Base-by-base conservation (phyloP, 37 sponge, comb jelly and placozoan genomes). In the Haliclona indistincta region DNA sequence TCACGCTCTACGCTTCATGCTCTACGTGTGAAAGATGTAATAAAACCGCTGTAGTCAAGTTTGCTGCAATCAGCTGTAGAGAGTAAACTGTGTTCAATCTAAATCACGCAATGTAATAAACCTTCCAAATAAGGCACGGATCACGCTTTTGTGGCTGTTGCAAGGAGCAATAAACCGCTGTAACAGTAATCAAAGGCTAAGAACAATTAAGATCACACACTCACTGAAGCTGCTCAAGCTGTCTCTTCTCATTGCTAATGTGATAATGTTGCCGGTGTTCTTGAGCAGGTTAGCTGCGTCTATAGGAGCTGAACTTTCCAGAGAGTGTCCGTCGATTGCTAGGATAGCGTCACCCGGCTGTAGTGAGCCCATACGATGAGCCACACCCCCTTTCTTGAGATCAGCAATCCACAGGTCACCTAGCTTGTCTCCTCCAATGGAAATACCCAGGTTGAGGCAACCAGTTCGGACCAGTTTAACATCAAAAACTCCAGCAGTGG, bases 391-490 rank as follows among this genome's bases (percentile, higher is more conserved):
- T 36, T 95, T 91, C 77, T 95, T 95, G 32, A 95, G 43, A 20
- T 81, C 81, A 20, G 88, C 73, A 30, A 95, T 91, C 96, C 96
- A 95, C 8, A 95, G 77, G n/a, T n/a, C n/a, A n/a, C n/a, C n/a
- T n/a, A n/a, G n/a, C 19, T 77, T 74, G 38, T 81, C 88, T 80
- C 96, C 92, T 78, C 91, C 88, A 37, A 95, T 87, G 7, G 89
- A 91, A 41, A 95, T 88, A 35, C 96, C 96, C 6, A 95, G 81
- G 29, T 75, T 76, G 36, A 84, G 76, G 33, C 76, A 74, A 20
- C 82, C 71, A 5, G 77, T 84, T 56, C 82, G 80, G 43, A 80
- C 43, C 35, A 95, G 75, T 61, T 72, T 88, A 25, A 91, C 89
- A 35, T 91, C 83, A 81, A 91, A 95, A 0, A 86, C 84, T 26